Conservation (phyloP, 2,113 vertebrate genomes). For the Leucopsar rothschildi region DNA sequence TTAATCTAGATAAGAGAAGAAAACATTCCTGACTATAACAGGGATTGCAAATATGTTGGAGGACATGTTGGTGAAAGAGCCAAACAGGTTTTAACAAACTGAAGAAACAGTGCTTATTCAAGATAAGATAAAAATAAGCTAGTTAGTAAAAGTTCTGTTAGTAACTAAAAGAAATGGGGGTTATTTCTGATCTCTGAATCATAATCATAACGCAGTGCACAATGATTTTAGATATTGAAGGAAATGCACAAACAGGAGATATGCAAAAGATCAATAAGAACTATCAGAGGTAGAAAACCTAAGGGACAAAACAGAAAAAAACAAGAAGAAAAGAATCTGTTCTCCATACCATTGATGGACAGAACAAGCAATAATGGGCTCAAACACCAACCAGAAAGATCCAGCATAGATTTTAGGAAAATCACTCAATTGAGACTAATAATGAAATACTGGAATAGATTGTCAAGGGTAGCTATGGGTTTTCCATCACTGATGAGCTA, state of each 20-base stretch:
- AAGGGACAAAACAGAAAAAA: neutral
- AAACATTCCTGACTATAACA: neutral
- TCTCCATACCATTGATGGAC: neutral
- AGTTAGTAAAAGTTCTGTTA: neutral
- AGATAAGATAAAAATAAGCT: neutral
- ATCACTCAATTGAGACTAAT: neutral
- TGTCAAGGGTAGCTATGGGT: neutral
- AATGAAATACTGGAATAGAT: neutral
- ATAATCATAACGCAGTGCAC: neutral
- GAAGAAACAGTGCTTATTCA: neutral
- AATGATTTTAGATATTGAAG: neutral
- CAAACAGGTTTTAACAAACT: neutral
- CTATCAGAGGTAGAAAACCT: neutral
- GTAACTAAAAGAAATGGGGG: neutral
- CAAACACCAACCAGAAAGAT: neutral
- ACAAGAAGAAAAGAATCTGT: neutral
- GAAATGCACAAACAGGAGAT: neutral
- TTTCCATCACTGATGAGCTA: neutral
- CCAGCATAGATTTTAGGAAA: neutral
- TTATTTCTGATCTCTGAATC: neutral
- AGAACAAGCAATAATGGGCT: neutral
- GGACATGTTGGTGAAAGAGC: neutral
- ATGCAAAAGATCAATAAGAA: neutral
- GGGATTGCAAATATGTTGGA: neutral
- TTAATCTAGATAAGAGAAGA: neutral